phyloP scores from a whole-genome alignment of 2,113 vertebrate species.

The Forbesichthys agassizii region DNA sequence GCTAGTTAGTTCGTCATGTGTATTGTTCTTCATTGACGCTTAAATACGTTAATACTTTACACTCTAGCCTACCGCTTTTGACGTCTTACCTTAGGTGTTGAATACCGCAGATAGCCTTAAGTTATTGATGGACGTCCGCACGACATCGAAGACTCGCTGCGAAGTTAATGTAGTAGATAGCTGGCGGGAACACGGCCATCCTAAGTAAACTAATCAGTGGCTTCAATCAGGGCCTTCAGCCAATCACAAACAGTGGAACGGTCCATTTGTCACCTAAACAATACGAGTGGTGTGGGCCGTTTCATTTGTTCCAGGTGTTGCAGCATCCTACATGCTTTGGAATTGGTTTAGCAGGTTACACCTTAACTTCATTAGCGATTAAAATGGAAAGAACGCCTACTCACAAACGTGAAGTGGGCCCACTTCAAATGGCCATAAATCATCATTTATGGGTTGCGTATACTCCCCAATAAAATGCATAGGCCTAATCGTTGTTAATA shows the following conservation, averaged over 20 bases:
- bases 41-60: neutral
- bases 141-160: constrained; percentile 37
- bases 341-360: too few species aligned
- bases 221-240: constrained; percentile 24
- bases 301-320: constrained; percentile 55
- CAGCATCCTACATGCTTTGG: neutral
- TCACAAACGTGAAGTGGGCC: too few species aligned
- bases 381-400: neutral
- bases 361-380: neutral
- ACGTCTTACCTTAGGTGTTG: constrained; percentile 60
- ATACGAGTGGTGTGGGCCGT: neutral
- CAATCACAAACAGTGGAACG: constrained; percentile 1
- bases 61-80: neutral
- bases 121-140: constrained; percentile 46
- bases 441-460: too few species aligned
- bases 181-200: constrained; percentile 51
- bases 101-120: constrained; percentile 40
- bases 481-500: too few species aligned
- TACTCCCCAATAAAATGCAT: too few species aligned
- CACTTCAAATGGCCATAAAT: too few species aligned
- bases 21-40: too few species aligned
- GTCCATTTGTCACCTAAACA: neutral
- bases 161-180: constrained; percentile 21
- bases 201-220: constrained; percentile 61
- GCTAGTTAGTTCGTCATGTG: too few species aligned